phyloP scores from a whole-genome alignment of 2,888 invertebrate species.

The Cremastobaeus sp. region DNA sequence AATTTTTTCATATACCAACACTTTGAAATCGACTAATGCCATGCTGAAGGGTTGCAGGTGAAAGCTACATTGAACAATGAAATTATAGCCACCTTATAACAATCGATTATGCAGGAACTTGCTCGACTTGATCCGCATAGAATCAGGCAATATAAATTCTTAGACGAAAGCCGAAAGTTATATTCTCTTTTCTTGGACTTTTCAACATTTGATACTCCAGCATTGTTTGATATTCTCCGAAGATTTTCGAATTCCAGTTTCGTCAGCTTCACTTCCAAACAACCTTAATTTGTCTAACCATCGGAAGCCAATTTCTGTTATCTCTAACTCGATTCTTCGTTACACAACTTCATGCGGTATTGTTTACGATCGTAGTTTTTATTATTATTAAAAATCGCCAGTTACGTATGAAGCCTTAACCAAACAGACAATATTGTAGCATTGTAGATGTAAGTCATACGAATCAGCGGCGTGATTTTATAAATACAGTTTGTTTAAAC shows the following conservation, averaged over 20 bases:
- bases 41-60: neutral
- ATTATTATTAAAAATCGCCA: neutral
- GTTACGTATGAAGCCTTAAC: too few species aligned
- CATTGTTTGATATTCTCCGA: constrained; percentile 41
- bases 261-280: constrained; percentile 21
- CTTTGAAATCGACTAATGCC: too few species aligned
- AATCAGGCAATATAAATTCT: constrained; percentile 54
- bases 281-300: constrained; percentile 35
- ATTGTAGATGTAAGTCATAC: too few species aligned
- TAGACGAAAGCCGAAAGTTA: constrained; percentile 45
- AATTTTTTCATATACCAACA: too few species aligned
- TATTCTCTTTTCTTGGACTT: constrained; percentile 36
- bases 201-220: constrained; percentile 28
- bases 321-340: neutral
- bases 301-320: constrained; percentile 36
- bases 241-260: constrained; percentile 38
- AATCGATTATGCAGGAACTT: constrained; percentile 40
- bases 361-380: neutral
- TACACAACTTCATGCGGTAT: neutral
- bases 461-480: too few species aligned
- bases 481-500: too few species aligned
- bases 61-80: constrained; percentile 24
- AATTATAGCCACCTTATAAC: constrained; percentile 44
- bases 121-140: constrained; percentile 36
- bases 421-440: too few species aligned